These are phyloP conservation scores for Myiopsitta monachus DNA, from an alignment of 2,113 vertebrate species.

Conservation along the genomic window DNA sequence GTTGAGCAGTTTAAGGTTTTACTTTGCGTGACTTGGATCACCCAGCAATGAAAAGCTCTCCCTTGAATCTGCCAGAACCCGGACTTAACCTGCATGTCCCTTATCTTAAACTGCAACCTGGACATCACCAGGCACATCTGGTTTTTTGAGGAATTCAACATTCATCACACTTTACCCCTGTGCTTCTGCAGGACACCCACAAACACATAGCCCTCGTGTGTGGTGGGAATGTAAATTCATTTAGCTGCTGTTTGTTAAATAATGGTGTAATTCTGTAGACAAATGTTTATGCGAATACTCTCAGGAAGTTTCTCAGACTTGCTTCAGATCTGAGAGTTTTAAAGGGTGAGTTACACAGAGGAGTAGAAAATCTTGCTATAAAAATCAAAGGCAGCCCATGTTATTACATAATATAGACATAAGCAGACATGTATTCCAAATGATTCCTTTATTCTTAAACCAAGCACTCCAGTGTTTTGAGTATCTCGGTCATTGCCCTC, in stretches of 20 bases:
- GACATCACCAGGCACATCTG: background rate
- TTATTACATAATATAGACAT: background rate
- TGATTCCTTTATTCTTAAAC: background rate
- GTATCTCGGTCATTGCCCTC: background rate
- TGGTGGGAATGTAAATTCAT: background rate
- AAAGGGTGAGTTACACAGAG: background rate
- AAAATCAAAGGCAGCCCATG: background rate
- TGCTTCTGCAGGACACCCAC: background rate
- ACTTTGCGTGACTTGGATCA: background rate
- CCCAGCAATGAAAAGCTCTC: background rate
- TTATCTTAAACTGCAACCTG: background rate
- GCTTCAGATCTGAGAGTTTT: background rate
- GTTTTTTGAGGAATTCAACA: background rate
- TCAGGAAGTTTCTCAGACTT: background rate
- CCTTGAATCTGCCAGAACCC: background rate
- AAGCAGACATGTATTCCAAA: background rate
- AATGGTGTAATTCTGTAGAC: background rate
- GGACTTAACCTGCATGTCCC: background rate
- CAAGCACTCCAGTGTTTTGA: background rate
- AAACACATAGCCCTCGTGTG: fast-evolving
- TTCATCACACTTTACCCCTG: background rate
- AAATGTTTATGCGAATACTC: background rate
- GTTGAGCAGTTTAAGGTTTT: background rate
- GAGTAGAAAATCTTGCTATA: background rate
- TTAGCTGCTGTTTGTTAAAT: background rate